phyloP scores from a whole-genome alignment of 2,113 vertebrate genomes.

The Hucho hucho region DNA sequence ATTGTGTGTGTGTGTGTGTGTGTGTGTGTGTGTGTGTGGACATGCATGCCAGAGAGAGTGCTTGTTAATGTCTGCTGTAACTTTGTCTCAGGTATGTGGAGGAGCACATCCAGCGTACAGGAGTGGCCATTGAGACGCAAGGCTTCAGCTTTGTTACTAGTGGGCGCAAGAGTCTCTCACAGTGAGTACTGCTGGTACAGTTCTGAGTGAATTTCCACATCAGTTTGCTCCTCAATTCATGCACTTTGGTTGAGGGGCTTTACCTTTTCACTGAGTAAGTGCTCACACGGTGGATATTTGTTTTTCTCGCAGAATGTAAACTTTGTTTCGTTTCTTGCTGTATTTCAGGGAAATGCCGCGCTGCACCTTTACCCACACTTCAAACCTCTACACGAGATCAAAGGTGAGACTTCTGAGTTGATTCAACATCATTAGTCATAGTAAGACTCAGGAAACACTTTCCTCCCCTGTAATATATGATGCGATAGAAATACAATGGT shows the following conservation, averaged over 20 bases:
- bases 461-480: background rate
- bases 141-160: conserved; percentile 84
- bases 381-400: conserved; percentile 79
- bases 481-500: no score
- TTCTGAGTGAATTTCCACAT: no score
- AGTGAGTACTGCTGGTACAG: conserved; percentile 58
- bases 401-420: conserved; percentile 65
- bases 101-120: conserved; percentile 84
- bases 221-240: no score
- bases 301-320: background rate
- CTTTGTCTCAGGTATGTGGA: conserved; percentile 77
- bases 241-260: no score
- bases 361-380: conserved; percentile 84
- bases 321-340: conserved; percentile 7
- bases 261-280: no score
- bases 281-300: no score
- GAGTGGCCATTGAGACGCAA: conserved; percentile 84
- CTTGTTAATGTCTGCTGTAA: background rate
- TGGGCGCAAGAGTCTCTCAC: conserved; percentile 83
- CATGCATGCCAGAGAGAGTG: background rate
- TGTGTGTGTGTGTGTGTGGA: background rate
- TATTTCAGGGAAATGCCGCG: conserved; percentile 79
- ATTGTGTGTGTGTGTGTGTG: background rate
- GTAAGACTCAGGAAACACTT: background rate
- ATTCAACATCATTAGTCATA: background rate